These are phyloP conservation scores for Luehdorfia chinensis DNA, from an alignment of 1,140 invertebrate species.

Conservation along the genomic window DNA sequence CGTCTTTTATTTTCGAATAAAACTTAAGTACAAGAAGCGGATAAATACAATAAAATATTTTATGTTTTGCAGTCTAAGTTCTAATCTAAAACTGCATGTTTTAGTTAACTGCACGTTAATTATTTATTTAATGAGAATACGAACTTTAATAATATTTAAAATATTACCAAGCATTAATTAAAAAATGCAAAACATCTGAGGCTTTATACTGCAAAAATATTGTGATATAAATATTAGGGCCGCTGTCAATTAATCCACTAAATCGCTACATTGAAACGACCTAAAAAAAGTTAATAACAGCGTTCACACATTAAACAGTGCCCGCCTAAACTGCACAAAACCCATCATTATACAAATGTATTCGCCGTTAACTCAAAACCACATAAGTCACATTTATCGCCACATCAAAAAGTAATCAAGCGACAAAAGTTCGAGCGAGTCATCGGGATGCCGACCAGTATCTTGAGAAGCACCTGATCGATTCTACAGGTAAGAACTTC, in stretches of 20 bases:
- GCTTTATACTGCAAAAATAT: no score
- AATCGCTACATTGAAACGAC: constrained; percentile 13
- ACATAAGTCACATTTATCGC: constrained; percentile 74
- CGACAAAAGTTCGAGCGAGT: constrained; percentile 59
- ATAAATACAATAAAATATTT: no score
- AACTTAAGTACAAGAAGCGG: no score
- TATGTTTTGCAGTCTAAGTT: no score
- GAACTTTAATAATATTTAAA: no score
- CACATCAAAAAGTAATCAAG: constrained; percentile 74
- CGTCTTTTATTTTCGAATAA: no score
- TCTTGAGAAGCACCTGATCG: constrained; percentile 62
- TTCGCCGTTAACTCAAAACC: constrained; percentile 56
- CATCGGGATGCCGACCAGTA: constrained; percentile 44
- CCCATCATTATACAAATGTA: constrained; percentile 64
- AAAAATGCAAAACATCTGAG: no score
- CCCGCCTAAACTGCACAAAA: constrained; percentile 59
- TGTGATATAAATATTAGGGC: no score
- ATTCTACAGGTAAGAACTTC: constrained; percentile 47
- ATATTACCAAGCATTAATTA: no score
- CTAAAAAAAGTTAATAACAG: constrained; percentile 59
- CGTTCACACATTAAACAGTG: constrained; percentile 63
- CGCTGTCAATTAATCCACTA: constrained; percentile 18
- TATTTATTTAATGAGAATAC: no score
- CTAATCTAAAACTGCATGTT: no score
- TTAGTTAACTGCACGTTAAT: no score